Base-by-base conservation (phyloP, 2,888 invertebrate genomes). In the Drosophila peninsularis region DNA sequence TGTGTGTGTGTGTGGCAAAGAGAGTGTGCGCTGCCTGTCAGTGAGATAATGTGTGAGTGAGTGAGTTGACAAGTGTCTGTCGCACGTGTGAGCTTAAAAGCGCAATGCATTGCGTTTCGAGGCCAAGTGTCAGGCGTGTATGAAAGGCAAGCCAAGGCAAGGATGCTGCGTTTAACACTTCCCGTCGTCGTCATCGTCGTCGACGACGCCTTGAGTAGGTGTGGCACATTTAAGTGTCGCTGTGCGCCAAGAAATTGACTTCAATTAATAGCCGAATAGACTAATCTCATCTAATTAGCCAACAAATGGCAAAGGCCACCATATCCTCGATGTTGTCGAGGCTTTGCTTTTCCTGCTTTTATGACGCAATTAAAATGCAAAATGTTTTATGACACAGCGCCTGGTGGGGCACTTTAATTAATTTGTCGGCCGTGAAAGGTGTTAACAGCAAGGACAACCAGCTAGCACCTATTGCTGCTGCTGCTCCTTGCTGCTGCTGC, bases 31-130 rank as follows among this genome's bases (percentile, higher is more conserved):
- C 36, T 53, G 36, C 32, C 56, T 44, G 62, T 34, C 30, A 66
- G 65, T 27, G 58, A 45, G 56, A 14, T 34, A 42, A 34, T 37
- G 62, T 34, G 44, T 27, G 54, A 62, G 68, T 53, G 55, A 71
- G 65, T 56, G 42, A 63, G 66, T 77, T 85, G 78, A 80, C 68
- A 78, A 69, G 68, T 64, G 85, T 57, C 62, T 69, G 69, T 45
- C 73, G 80, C 86, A 81, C 83, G 82, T 86, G 88, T 83, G 80
- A 81, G 80, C 82, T 83, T 86, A 83, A 85, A 80, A 86, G 82
- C 85, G 85, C 88, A 83, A 72, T 79, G 85, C 88, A 83, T 70
- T 79, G 71, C 76, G 76, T 88, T 86, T 86, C 86, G 86, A 86
- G 86, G 88, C 84, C 88, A 86, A 88, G 76, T 88, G 60, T 67